Conservation (phyloP, 2,113 vertebrate species). For the Lichenostomus cassidix region DNA sequence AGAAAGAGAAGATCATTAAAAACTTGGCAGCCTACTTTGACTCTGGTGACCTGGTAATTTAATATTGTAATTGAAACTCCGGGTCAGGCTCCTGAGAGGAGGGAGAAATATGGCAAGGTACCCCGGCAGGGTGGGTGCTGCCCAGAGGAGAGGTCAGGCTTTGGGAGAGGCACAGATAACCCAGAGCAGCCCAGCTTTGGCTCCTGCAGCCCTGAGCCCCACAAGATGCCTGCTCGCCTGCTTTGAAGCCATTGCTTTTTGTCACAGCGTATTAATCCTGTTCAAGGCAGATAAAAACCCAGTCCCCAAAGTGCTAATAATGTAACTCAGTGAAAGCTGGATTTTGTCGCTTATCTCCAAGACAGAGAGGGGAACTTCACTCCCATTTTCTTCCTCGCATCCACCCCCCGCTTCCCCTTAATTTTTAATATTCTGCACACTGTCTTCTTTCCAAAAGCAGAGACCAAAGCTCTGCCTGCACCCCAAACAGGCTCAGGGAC, state of each 20-base stretch:
- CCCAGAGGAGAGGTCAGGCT: neutral
- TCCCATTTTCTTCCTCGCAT: neutral
- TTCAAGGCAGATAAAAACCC: neutral
- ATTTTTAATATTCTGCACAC: neutral
- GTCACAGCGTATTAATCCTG: neutral
- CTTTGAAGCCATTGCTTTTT: neutral
- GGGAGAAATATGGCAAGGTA: neutral
- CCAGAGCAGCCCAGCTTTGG: neutral
- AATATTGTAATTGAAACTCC: neutral
- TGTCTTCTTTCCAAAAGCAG: neutral
- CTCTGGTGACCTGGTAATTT: conserved; percentile 31
- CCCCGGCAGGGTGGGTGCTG: neutral
- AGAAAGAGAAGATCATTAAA: conserved; percentile 35
- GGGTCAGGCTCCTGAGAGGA: neutral
- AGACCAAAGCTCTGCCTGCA: neutral
- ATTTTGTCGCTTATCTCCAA: neutral
- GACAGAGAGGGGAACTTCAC: neutral
- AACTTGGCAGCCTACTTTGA: conserved; percentile 63
- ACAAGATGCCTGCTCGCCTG: neutral
- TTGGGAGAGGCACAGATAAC: neutral
- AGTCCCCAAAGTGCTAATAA: neutral
- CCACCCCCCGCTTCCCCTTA: neutral
- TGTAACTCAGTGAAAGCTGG: neutral
- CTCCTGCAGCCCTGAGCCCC: neutral
- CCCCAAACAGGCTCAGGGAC: neutral